Base-by-base conservation (phyloP, 2,797 vertebrate species). In the Thunnus albacares region DNA sequence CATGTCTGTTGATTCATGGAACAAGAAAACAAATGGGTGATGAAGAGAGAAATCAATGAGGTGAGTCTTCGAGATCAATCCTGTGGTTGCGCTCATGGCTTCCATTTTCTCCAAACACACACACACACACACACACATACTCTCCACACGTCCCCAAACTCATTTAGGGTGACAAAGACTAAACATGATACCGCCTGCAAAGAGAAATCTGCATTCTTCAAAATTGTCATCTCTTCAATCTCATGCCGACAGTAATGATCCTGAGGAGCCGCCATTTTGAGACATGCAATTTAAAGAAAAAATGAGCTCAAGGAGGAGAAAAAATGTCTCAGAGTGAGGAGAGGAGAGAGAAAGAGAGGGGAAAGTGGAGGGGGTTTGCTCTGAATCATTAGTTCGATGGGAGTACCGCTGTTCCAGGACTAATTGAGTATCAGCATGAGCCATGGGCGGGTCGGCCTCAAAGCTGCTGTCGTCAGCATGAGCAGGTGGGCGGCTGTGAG, bases 391-490 rank as follows among this genome's bases (percentile, higher is more conserved):
- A 92, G 89, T 75, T 91, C 61, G 53, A 77, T 63, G 88, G 90
- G 81, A 85, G 88, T 77, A 24, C 82, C 14, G 82, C 83, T 91
- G 94, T 86, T 95, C 86, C 84, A 84, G 87, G 87, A 92, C 93
- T 95, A 95, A 95, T 95, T 94, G 92, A 92, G 93, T 85, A 89
- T 92, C 92, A 91, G 88, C 28, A 59, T 83, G 89, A 93, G 85
- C 79, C 88, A 79, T 79, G 83, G 78, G 83, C 43, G 79, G 86
- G 81, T 82, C 74, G 56, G 88, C 79, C 79, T 87, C 74, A 64
- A 77, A 87, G 89, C 88, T 81, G 86, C 90, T 59, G 81, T 8
- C 56, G 79, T 94, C 93, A 93, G 94, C 94, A 83, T 3, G 61
- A 81, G 80, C 82, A 77, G 85, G 82, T 87, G 81, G 83, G 89